Evolutionary conservation across 1,140 invertebrate species (phyloP).

Genomic region (Drosophila parvula): DNA sequence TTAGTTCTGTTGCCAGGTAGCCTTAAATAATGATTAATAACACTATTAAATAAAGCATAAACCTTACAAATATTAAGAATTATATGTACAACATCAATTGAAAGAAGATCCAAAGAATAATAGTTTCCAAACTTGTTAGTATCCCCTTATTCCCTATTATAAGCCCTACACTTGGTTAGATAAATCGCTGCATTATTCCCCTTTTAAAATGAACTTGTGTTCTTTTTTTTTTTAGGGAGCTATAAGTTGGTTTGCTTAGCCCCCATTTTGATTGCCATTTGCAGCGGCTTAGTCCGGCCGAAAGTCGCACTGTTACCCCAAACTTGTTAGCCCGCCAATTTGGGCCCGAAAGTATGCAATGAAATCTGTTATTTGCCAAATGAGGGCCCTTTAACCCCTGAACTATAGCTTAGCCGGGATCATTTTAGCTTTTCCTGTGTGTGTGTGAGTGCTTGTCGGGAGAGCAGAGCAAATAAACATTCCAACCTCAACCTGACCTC

Average conservation of each 20-base stretch:
- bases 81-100: no score
- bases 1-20: no score
- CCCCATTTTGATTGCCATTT: conserved; percentile 25
- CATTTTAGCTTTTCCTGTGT: not conserved
- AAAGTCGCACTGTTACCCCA: conserved; percentile 2
- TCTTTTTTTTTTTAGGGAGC: conserved; percentile 1
- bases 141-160: no score
- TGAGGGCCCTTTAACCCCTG: conserved; percentile 35
- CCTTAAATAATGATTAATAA: no score
- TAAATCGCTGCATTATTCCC: not conserved
- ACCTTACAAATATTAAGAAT: not conserved
- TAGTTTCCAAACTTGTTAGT: not conserved
- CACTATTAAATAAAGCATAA: not conserved
- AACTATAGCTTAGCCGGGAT: conserved; percentile 28
- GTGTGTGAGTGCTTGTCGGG: not conserved
- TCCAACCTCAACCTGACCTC: conserved; percentile 16
- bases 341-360: conserved; percentile 41
- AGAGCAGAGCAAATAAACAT: conserved; percentile 36
- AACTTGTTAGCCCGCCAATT: conserved; percentile 42
- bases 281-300: conserved; percentile 4
- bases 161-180: not conserved
- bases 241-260: conserved; percentile 18
- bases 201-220: not conserved
- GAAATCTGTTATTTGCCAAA: conserved; percentile 49
- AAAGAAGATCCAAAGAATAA: not conserved